These are phyloP conservation scores for Ceratina calcarata DNA, from an alignment of 1,140 invertebrate species.

Conservation along the genomic window DNA sequence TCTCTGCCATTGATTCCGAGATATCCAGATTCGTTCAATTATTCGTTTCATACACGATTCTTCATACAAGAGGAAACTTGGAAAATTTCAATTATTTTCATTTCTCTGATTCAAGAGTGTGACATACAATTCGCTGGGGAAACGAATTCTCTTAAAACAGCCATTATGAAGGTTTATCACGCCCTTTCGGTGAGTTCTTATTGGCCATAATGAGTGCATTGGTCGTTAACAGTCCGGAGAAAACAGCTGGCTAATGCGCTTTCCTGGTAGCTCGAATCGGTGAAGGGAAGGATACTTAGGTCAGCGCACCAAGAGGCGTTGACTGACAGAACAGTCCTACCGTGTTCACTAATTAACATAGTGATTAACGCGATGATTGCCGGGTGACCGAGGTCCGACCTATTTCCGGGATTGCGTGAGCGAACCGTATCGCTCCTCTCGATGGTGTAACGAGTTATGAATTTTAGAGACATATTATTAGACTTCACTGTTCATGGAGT, in stretches of 20 bases:
- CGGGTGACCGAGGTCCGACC: not conserved
- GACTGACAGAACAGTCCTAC: slow-evolving; percentile 15
- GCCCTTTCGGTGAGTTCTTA: slow-evolving; percentile 61
- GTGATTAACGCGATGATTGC: slow-evolving; percentile 69
- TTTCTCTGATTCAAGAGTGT: too few relatives aligned
- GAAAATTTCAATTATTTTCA: too few relatives aligned
- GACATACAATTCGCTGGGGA: not conserved
- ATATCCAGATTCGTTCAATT: not conserved
- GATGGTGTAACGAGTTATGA: not conserved
- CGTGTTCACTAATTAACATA: slow-evolving; percentile 65
- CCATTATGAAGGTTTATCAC: slow-evolving; percentile 71
- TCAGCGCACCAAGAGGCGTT: slow-evolving; percentile 51
- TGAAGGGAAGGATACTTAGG: slow-evolving; percentile 41
- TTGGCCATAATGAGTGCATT: slow-evolving; percentile 53
- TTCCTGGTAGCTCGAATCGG: slow-evolving; percentile 46
- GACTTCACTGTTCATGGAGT: too few relatives aligned
- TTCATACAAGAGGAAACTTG: too few relatives aligned
- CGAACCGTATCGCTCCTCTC: slow-evolving; percentile 16
- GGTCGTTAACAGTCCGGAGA: slow-evolving; percentile 41
- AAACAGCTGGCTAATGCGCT: slow-evolving; percentile 58
- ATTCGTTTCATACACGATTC: not conserved
- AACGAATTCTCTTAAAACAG: slow-evolving; percentile 35
- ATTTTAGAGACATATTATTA: not conserved
- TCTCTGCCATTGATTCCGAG: not conserved
- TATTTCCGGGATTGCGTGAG: slow-evolving; percentile 10